These are phyloP conservation scores for Odobenus rosmarus DNA, from an alignment of 2,113 vertebrate genomes.

Conservation along the genomic window DNA sequence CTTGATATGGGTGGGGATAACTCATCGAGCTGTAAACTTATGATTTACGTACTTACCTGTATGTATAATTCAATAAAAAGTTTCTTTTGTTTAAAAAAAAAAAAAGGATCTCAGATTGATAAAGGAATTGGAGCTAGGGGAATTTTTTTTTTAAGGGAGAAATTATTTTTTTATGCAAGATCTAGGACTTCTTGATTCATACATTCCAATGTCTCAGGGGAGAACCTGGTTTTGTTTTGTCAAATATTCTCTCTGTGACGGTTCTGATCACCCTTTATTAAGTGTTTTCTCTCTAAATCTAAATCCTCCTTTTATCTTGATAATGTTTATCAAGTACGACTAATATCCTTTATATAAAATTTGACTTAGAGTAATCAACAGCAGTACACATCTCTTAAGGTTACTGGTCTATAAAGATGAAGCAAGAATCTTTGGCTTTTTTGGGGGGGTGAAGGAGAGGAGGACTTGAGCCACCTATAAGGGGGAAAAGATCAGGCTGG, in stretches of 20 bases:
- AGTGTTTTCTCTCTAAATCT: neutral
- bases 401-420: neutral
- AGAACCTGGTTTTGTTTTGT: neutral
- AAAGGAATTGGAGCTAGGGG: neutral
- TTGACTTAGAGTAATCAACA: neutral
- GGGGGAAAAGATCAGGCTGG: neutral
- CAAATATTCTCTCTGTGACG: neutral
- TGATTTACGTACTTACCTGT: neutral
- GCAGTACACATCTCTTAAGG: neutral
- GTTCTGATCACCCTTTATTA: neutral
- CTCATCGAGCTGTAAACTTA: neutral
- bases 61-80: neutral
- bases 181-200: neutral
- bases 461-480: neutral
- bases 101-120: neutral
- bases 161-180: neutral
- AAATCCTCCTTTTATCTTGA: neutral
- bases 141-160: neutral
- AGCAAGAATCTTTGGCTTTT: neutral
- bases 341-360: neutral
- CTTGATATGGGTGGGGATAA: neutral
- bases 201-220: neutral
- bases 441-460: neutral
- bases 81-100: neutral
- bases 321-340: neutral